phyloP scores from a whole-genome alignment of 2,888 invertebrate genomes.

The Heliothis peltigera region DNA sequence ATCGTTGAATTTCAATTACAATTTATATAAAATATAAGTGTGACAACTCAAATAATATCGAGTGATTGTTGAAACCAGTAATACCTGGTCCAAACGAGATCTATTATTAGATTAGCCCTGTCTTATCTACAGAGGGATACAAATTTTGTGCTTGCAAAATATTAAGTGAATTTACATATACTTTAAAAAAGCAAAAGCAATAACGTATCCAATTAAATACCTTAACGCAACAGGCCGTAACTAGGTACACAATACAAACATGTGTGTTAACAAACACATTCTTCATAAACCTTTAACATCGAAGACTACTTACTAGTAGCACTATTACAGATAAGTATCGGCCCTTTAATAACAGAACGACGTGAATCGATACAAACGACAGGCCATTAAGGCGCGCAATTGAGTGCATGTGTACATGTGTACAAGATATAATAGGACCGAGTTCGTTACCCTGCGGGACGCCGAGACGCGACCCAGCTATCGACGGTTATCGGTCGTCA shows the following conservation, averaged over 20 bases:
- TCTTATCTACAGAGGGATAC: conserved; percentile 20
- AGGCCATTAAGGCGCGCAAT: conserved; percentile 66
- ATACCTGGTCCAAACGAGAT: conserved; percentile 10
- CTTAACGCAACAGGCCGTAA: background rate
- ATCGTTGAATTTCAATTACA: conserved; percentile 41
- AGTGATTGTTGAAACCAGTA: conserved; percentile 18
- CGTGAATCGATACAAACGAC: conserved; percentile 68
- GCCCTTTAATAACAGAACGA: conserved; percentile 59
- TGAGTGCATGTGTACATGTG: conserved; percentile 64
- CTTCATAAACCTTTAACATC: conserved; percentile 39
- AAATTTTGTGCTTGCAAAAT: background rate
- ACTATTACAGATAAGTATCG: conserved; percentile 60
- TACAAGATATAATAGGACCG: conserved; percentile 67
- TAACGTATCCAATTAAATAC: conserved; percentile 5
- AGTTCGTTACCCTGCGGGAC: conserved; percentile 79
- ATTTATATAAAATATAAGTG: conserved; percentile 14
- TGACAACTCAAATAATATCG: conserved; percentile 30
- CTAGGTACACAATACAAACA: conserved; percentile 22
- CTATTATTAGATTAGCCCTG: conserved; percentile 13
- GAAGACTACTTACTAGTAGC: conserved; percentile 52
- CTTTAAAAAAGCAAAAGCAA: too few species aligned
- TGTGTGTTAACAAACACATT: conserved; percentile 31
- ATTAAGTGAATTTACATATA: background rate
- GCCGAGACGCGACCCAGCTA: conserved; percentile 71
- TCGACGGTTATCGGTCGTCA: conserved; percentile 78